Percentiles rank a stretch among this genome's conserved stretches.
Conservation (phyloP, 2,113 vertebrate species). For the Silurus asotus region DNA sequence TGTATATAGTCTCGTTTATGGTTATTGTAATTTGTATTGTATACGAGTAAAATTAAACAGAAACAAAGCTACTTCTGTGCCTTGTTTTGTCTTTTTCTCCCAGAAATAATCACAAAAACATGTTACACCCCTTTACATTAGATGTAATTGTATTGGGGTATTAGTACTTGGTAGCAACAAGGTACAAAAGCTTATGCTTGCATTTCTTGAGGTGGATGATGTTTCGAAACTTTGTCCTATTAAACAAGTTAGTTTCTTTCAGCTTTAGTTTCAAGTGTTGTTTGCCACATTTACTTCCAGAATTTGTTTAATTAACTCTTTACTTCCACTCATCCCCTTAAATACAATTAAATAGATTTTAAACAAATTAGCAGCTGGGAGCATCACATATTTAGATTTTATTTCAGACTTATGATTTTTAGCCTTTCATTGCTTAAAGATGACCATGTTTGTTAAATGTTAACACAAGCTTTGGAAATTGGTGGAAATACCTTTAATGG, state of each 20-base stretch:
- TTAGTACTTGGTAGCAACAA: no score
- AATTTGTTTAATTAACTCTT: background rate
- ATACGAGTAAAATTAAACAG: no score
- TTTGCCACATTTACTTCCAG: background rate
- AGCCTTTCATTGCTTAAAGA: background rate
- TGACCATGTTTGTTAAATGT: background rate
- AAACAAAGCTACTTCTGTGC: no score
- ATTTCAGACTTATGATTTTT: background rate
- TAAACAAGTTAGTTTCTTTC: background rate
- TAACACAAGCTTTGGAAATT: background rate
- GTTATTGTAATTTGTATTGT: no score
- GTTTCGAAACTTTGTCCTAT: background rate
- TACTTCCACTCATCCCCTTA: background rate
- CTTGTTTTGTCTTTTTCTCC: no score
- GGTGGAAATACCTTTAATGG: background rate
- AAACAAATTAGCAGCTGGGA: background rate
- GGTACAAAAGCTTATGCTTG: background rate
- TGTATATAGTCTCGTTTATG: no score
- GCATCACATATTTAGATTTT: background rate
- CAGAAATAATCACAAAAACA: no score
- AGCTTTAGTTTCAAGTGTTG: background rate
- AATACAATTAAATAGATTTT: background rate
- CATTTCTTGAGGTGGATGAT: background rate
- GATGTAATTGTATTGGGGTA: no score
- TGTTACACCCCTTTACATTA: no score